These are phyloP conservation scores for Microplitis manilae DNA, from an alignment of 2,888 invertebrate species.

Conservation along the genomic window DNA sequence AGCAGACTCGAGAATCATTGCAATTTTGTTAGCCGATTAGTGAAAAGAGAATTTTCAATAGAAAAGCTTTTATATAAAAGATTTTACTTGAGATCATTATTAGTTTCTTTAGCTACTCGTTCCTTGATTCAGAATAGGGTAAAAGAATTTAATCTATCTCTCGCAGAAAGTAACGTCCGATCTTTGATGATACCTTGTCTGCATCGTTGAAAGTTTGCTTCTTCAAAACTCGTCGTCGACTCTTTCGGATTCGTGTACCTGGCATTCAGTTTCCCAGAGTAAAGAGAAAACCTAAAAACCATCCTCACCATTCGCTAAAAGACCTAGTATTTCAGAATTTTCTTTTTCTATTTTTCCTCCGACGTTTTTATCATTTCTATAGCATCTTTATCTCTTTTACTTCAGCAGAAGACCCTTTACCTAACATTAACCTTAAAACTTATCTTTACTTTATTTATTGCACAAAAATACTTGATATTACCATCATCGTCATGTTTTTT, in stretches of 20 bases:
- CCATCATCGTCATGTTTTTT: not conserved
- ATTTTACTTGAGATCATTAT: slow-evolving; percentile 7
- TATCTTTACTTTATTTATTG: not conserved
- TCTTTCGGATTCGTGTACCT: slow-evolving; percentile 5
- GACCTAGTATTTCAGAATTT: slow-evolving; percentile 19
- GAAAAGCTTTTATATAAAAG: slow-evolving; percentile 6
- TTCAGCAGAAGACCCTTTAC: not conserved
- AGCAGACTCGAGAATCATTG: not conserved
- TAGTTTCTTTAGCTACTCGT: slow-evolving; percentile 12
- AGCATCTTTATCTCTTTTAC: slow-evolving; percentile 19
- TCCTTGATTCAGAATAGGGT: slow-evolving; percentile 26
- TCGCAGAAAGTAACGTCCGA: slow-evolving; percentile 6
- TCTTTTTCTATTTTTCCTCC: slow-evolving; percentile 22
- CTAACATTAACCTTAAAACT: not conserved
- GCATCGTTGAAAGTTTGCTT: slow-evolving; percentile 20
- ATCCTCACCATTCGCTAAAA: slow-evolving; percentile 8
- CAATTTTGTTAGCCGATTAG: not conserved
- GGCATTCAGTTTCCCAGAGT: not conserved
- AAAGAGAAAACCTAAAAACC: slow-evolving; percentile 17
- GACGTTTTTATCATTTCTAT: slow-evolving; percentile 4
- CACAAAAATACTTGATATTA: not conserved
- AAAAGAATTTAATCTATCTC: slow-evolving; percentile 34
- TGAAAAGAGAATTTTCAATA: slow-evolving; percentile 1
- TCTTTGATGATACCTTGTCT: slow-evolving; percentile 22
- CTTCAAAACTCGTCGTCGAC: slow-evolving; percentile 13